Base-by-base conservation (phyloP, 2,113 vertebrate genomes). In the Pithys albifrons region DNA sequence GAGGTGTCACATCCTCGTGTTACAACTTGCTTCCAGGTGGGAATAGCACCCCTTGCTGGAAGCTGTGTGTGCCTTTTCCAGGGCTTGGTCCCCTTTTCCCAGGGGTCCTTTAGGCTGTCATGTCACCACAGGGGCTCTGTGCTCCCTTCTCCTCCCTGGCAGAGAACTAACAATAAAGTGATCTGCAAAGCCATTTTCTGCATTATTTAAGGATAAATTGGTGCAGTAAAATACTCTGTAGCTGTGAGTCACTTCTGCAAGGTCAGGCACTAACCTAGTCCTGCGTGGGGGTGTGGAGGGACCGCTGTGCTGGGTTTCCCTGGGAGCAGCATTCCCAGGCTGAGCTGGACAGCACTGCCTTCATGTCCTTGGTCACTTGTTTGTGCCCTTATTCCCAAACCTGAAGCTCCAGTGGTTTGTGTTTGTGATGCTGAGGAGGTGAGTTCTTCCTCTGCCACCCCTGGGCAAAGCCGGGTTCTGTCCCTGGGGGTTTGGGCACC, bases 51-150 rank as follows among this genome's bases (percentile, higher is more conserved):
- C 0, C 49, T 5, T 0, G 6, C 28, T 62, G 48, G 25, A 27
- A 33, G n/a, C 31, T 6, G 19, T 57, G 51, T 5, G 0, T n/a
- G n/a, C n/a, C 51, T 28, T 37, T 69, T 48, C 51, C 43, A 43
- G 59, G 28, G n/a, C 67, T 77, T 1, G 1, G 1, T 33, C 72
- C 10, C 46, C 29, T 62, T 71, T 51, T 49, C 48, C 19, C 11
- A 1, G 5, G 10, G 49, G 11, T 58, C 29, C 17, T 58, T 72
- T 11, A 23, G 45, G 6, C 85, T 14, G 11, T 43, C 0, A 0
- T 18, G 22, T 55, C 52, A 6, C 28, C 15, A 3, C 33, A 27
- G 48, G 35, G 45, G 3, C 59, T 55, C 62, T 49, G 57, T 0
- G 9, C 62, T 64, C 33, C 23, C 39, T 71, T 49, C 64, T 29